A percentile compares a stretch with the other conserved stretches of the same genome.
Conservation (phyloP, 2,113 vertebrate species). For the Cinclus mexicanus region DNA sequence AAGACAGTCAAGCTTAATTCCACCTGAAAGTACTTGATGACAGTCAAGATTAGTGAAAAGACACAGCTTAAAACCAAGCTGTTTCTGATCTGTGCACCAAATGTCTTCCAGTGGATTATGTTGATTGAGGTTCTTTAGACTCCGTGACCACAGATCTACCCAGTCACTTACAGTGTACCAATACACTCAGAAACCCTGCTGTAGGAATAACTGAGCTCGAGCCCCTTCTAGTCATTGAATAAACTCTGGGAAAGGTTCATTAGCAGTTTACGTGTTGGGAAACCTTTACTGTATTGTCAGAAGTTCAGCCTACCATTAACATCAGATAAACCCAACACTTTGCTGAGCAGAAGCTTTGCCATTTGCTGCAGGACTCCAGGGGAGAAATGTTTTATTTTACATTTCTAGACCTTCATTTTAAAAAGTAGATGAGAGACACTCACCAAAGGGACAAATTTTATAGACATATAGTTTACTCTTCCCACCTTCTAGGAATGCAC, state of each 20-base stretch:
- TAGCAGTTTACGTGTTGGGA: neutral
- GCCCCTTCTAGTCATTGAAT: neutral
- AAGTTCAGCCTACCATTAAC: neutral
- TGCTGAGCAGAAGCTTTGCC: neutral
- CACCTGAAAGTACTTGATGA: neutral
- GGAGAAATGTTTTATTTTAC: neutral
- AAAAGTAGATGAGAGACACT: neutral
- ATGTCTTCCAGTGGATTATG: neutral
- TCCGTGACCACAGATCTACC: rapidly evolving
- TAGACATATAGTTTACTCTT: neutral
- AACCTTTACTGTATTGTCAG: neutral
- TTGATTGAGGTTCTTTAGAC: neutral
- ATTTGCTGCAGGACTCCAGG: neutral
- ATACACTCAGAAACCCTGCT: neutral
- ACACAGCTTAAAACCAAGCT: neutral
- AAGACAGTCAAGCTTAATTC: neutral
- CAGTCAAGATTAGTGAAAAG: neutral
- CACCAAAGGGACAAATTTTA: neutral
- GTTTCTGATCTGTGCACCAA: neutral
- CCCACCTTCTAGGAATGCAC: neutral
- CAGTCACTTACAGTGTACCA: neutral
- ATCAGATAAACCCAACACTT: neutral
- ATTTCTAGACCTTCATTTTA: neutral
- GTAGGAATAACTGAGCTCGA: neutral
- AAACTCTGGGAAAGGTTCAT: neutral